Evolutionary conservation across 2,113 vertebrate species (phyloP).

Genomic region (Pontoporia blainvillei): DNA sequence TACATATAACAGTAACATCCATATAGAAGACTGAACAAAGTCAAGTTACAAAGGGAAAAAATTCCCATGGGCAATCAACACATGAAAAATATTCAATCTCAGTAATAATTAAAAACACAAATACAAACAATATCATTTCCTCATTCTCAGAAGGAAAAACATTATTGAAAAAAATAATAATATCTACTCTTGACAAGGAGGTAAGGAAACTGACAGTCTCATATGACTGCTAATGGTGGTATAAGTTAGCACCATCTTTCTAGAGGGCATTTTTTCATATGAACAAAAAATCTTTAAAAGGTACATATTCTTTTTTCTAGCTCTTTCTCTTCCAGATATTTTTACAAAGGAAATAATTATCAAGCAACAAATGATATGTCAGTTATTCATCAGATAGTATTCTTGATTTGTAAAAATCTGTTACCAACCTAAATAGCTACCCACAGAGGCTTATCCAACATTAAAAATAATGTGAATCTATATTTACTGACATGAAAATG

Average conservation of each 20-base stretch:
- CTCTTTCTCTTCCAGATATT: background rate
- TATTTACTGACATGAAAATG: background rate
- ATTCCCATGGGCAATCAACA: background rate
- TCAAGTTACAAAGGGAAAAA: background rate
- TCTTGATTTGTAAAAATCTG: background rate
- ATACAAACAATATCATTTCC: background rate
- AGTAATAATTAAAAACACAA: background rate
- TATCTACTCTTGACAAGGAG: background rate
- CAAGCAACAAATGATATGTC: background rate
- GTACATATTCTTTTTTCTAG: background rate
- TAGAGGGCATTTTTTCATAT: background rate
- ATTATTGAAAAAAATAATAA: background rate
- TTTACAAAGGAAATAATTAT: background rate
- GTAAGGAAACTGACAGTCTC: background rate
- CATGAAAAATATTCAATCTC: background rate
- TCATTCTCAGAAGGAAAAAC: background rate
- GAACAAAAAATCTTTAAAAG: background rate
- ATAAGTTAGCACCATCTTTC: background rate
- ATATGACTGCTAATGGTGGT: background rate
- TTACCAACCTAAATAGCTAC: background rate
- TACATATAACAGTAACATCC: background rate
- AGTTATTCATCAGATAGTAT: background rate
- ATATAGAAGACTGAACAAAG: background rate
- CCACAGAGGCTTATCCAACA: background rate
- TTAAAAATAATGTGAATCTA: background rate